Conservation (phyloP, 2,888 invertebrate genomes). For the Masnerella sp. region DNA sequence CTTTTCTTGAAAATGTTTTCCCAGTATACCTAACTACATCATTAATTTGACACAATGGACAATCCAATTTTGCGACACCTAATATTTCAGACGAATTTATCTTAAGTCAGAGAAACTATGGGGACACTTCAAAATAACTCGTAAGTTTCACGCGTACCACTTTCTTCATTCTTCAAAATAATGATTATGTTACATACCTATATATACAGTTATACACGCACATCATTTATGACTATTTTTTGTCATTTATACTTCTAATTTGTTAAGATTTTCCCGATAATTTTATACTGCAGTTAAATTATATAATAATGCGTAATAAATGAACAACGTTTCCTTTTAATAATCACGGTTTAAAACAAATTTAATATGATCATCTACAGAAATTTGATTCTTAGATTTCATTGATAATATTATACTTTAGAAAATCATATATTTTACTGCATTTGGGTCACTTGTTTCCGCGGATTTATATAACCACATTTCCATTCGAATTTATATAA, state of each 20-base stretch:
- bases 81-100: constrained; percentile 13
- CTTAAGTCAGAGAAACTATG: constrained; percentile 15
- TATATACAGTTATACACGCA: too few species aligned
- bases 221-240: constrained; percentile 7
- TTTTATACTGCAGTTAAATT: too few species aligned
- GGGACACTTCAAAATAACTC: constrained; percentile 36
- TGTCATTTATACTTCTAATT: background rate
- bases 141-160: constrained; percentile 11
- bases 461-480: too few species aligned
- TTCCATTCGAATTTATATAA: too few species aligned
- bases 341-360: too few species aligned
- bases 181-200: constrained; percentile 4
- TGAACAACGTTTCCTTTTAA: too few species aligned
- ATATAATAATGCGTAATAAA: too few species aligned
- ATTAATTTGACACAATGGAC: constrained; percentile 1
- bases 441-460: too few species aligned
- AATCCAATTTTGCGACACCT: background rate
- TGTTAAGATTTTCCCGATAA: background rate
- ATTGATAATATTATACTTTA: too few species aligned
- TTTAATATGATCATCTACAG: too few species aligned
- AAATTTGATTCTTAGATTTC: too few species aligned
- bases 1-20: background rate
- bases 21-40: background rate
- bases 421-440: too few species aligned
- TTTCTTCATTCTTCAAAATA: constrained; percentile 34